These are phyloP conservation scores for Drosophila baimaii DNA, from an alignment of 1,140 invertebrate species.

Conservation along the genomic window DNA sequence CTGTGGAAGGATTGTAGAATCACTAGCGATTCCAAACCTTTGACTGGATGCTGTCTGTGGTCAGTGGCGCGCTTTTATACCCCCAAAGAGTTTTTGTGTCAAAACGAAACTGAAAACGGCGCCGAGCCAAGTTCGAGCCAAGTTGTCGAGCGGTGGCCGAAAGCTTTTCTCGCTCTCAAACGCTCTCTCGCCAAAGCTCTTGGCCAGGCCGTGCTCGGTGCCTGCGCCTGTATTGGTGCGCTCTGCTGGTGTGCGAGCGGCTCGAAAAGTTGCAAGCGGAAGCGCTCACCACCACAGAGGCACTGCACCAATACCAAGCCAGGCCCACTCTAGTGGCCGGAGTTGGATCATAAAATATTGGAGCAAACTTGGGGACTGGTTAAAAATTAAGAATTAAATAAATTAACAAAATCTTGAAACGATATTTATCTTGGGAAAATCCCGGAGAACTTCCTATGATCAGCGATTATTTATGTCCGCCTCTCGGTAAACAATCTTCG, in stretches of 20 bases:
- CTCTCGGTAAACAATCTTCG: slow-evolving; percentile 22
- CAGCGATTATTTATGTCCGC: slow-evolving; percentile 31
- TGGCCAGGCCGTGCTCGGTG: slow-evolving; percentile 6
- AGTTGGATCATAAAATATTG: slow-evolving; percentile 31
- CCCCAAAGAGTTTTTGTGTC: slow-evolving; percentile 85
- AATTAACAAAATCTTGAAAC: slow-evolving; percentile 45
- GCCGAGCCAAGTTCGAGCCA: slow-evolving; percentile 56
- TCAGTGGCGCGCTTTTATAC: slow-evolving; percentile 87
- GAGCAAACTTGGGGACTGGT: slow-evolving; percentile 31
- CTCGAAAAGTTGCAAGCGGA: slow-evolving; percentile 69
- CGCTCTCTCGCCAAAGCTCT: slow-evolving; percentile 58
- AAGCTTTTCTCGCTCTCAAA: slow-evolving; percentile 58
- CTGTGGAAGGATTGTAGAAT: slow-evolving; percentile 83
- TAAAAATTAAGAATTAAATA: slow-evolving; percentile 47
- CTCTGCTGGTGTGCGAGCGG: slow-evolving; percentile 23
- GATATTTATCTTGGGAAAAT: slow-evolving; percentile 61
- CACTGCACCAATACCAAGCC: slow-evolving; percentile 35
- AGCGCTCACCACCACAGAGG: slow-evolving; percentile 56
- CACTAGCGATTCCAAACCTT: slow-evolving; percentile 84
- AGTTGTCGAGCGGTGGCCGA: slow-evolving; percentile 49
- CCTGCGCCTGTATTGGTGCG: slow-evolving; percentile 31
- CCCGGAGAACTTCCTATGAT: slow-evolving; percentile 52
- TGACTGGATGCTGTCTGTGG: slow-evolving; percentile 89
- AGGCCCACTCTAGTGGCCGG: not conserved
- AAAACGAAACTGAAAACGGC: slow-evolving; percentile 79